Evolutionary conservation across 2,797 vertebrate genomes (phyloP), one percentile per base, ranked within the genome.

Genomic region (Holocentrus rufus): DNA sequence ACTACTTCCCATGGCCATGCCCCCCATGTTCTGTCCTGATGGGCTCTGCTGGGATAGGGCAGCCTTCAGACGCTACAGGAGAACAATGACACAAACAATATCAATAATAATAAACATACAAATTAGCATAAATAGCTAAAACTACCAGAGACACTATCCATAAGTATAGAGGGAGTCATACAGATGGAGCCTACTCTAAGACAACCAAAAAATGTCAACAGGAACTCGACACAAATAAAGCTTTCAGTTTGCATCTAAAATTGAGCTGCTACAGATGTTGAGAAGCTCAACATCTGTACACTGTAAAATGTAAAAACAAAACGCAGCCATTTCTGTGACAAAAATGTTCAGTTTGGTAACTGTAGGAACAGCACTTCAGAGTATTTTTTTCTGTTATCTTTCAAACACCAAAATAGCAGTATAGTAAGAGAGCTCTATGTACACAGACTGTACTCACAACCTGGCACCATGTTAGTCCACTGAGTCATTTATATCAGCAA

Each of bases 31-130:
- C 1, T 97, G 94, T 3, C 96, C 91, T 76, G 95, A 93, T 0
- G 96, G 94, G 0, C 93, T 95, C 85, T 96, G 95, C 65, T 96
- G 95, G 7, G 96, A 95, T 88, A 99, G 90, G 1, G 95, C 96
- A 72, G 97, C 97, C 92, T 98, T 99, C 88, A 99, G 90, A 89
- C 96, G 95, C 97, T 99, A 84, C 30, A 79, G 30, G 47, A 65
- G 60, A 79, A 66, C 27, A 69, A 31, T 5, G 30, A 78, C 4
- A 85, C 3, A 18, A 69, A 22, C 17, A 25, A 39, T 14, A 70
- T 85, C 25, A 77, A 15, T 1, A 77, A 15, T 1, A 47, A 68
- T n/a, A 81, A 54, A 30, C 39, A 62, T 20, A 67, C 22, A 18
- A 5, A 50, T 53, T 42, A 20, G 1, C 59, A 50, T 2, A 57